These are phyloP conservation scores for Sphaeridia pumilis DNA, from an alignment of 2,888 invertebrate genomes.

Conservation along the genomic window DNA sequence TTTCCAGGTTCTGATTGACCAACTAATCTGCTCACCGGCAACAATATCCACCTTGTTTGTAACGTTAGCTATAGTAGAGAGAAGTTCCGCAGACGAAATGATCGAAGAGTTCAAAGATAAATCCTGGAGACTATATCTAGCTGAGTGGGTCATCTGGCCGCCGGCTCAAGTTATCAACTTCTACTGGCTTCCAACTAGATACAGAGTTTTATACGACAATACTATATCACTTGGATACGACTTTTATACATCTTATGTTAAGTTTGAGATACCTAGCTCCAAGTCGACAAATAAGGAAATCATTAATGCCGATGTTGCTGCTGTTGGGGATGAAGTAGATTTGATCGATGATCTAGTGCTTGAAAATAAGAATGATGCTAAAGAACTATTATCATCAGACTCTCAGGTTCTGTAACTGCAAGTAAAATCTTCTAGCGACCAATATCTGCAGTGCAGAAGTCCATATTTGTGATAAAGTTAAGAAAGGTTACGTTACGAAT, in stretches of 20 bases:
- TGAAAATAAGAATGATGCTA: background rate
- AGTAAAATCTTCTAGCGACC: no score
- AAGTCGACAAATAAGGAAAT: background rate
- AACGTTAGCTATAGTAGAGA: constrained; percentile 61
- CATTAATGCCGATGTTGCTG: background rate
- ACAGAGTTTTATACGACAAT: constrained; percentile 76
- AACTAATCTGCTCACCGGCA: constrained; percentile 69
- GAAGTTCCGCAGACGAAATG: constrained; percentile 49
- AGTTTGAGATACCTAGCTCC: constrained; percentile 43
- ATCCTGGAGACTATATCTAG: constrained; percentile 63
- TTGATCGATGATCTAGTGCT: background rate
- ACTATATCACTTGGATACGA: constrained; percentile 74
- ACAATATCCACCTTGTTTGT: constrained; percentile 65
- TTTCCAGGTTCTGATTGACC: constrained; percentile 55
- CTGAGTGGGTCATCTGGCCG: constrained; percentile 88
- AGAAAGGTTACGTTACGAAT: no score
- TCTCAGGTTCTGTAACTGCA: no score
- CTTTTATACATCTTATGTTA: constrained; percentile 68
- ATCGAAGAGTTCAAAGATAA: constrained; percentile 58
- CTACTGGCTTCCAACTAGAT: constrained; percentile 67
- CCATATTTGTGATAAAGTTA: no score
- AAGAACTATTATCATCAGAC: no score
- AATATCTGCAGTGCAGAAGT: no score
- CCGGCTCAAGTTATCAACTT: constrained; percentile 88
- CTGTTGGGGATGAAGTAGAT: background rate